A percentile compares a stretch with the other conserved stretches of the same genome.
These are phyloP conservation scores for Gila orcuttii DNA, from an alignment of 2,113 vertebrate species.

Conservation along the genomic window DNA sequence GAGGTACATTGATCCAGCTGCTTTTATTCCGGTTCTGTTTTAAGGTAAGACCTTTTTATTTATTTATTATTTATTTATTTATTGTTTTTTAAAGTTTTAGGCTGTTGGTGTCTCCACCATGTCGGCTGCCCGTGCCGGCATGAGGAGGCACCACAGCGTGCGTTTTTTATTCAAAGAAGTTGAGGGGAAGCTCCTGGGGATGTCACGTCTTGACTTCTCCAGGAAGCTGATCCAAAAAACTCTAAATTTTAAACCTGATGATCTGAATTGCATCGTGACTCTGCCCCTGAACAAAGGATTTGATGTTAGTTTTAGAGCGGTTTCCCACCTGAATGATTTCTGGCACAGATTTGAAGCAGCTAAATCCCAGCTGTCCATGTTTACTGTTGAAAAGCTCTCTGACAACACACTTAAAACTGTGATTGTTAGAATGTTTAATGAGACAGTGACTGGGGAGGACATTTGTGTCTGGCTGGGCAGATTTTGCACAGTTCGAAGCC, in stretches of 20 bases:
- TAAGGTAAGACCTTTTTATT: too few relatives aligned
- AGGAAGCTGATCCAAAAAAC: neutral
- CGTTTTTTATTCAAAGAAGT: neutral
- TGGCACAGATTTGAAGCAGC: neutral
- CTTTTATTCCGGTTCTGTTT: too few relatives aligned
- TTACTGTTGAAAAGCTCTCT: neutral
- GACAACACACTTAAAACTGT: neutral
- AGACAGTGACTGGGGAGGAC: neutral
- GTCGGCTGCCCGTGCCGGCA: conserved; percentile 18
- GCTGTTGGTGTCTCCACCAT: conserved; percentile 34
- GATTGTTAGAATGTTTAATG: conserved; percentile 42
- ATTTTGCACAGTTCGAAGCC: neutral
- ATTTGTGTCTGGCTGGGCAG: too few relatives aligned
- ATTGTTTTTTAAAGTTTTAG: too few relatives aligned
- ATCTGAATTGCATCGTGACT: neutral
- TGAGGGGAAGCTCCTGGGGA: neutral
- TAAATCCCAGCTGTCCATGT: neutral
- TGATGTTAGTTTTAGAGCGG: neutral
- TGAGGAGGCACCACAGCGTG: neutral
- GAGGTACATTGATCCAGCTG: too few relatives aligned
- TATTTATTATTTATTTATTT: too few relatives aligned
- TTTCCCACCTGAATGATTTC: neutral
- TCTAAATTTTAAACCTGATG: neutral
- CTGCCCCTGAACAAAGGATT: neutral
- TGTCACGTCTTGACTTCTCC: neutral